Conservation (phyloP, 2,888 invertebrate species). For the Microctonus brassicae region DNA sequence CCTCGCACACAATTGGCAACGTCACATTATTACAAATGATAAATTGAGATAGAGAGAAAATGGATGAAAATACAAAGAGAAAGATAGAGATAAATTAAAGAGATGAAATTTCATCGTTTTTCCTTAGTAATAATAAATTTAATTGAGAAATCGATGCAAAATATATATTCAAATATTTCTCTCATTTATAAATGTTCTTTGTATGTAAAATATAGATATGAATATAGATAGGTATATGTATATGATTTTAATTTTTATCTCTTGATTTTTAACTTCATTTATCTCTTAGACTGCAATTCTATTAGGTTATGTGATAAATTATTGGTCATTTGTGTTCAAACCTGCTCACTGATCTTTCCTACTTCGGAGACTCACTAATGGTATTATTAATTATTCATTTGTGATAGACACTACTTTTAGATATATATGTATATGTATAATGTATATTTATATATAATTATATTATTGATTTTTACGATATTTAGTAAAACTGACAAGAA, state of each 20-base stretch:
- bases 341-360: constrained; percentile 13
- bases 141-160: constrained; percentile 31
- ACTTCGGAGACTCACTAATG: constrained; percentile 43
- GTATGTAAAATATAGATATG: too few relatives aligned
- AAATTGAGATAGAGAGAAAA: too few relatives aligned
- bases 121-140: constrained; percentile 37
- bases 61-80: too few relatives aligned
- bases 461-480: not conserved
- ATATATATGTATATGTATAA: constrained; percentile 2
- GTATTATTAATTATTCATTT: constrained; percentile 38
- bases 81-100: constrained; percentile 15
- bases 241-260: too few relatives aligned
- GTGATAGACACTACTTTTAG: constrained; percentile 41
- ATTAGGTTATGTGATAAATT: too few relatives aligned
- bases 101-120: constrained; percentile 8
- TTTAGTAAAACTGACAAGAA: not conserved
- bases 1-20: constrained; percentile 49
- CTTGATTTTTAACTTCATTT: too few relatives aligned
- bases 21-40: constrained; percentile 11
- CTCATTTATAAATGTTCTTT: too few relatives aligned
- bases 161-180: too few relatives aligned
- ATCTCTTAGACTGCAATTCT: too few relatives aligned
- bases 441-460: too few relatives aligned
- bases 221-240: too few relatives aligned
- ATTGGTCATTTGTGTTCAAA: too few relatives aligned